phyloP scores from a whole-genome alignment of 2,797 vertebrate genomes.

The Lithobates sylvaticus region DNA sequence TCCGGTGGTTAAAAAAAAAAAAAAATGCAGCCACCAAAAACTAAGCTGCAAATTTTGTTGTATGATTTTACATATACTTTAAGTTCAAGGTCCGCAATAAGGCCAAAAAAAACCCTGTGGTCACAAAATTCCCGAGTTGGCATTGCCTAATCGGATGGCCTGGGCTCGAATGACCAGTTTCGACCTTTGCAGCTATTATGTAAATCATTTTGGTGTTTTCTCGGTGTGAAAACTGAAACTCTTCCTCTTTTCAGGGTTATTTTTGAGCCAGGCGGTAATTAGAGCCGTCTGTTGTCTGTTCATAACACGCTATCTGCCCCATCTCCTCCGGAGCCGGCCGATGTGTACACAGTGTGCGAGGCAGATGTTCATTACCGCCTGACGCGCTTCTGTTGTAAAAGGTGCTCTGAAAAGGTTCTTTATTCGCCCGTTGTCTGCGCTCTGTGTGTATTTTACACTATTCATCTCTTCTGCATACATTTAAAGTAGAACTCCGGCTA shows the following conservation, averaged over 20 bases:
- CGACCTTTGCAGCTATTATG: neutral
- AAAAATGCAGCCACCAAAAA: too few relatives aligned
- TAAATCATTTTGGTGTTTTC: neutral
- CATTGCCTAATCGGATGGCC: neutral
- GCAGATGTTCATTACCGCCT: neutral
- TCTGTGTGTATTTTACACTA: neutral
- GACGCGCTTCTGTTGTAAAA: too few relatives aligned
- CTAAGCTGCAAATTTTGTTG: too few relatives aligned
- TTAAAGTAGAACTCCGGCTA: neutral
- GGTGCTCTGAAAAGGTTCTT: neutral
- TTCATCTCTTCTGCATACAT: neutral
- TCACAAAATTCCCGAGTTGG: neutral
- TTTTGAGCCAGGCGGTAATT: neutral
- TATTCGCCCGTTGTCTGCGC: neutral
- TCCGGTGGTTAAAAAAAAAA: too few relatives aligned
- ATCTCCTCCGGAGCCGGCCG: too few relatives aligned
- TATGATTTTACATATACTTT: too few relatives aligned
- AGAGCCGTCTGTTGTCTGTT: neutral
- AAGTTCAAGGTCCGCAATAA: too few relatives aligned
- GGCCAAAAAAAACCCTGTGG: too few relatives aligned
- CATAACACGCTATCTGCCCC: neutral
- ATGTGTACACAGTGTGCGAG: neutral
- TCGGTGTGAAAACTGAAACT: neutral
- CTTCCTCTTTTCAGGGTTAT: conserved; percentile 6
- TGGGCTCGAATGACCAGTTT: too few relatives aligned